phyloP scores from a whole-genome alignment of 1,140 invertebrate species.

The Riptortus pedestris region DNA sequence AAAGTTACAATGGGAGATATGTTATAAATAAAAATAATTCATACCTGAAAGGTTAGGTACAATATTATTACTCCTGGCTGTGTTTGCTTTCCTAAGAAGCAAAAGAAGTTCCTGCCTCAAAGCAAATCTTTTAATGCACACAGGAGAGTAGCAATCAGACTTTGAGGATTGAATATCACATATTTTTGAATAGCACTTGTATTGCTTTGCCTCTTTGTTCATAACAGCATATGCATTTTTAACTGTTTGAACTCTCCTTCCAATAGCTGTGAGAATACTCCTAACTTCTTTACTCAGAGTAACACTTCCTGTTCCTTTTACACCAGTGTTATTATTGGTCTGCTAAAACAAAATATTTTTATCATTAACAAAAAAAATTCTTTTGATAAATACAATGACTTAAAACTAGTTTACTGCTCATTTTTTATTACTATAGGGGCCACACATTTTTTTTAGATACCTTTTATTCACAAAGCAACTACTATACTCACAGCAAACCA shows the following conservation, averaged over 20 bases:
- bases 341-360: too few species aligned
- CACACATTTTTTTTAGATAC: too few species aligned
- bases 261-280: conserved; percentile 27
- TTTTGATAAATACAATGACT: too few species aligned
- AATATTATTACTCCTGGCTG: conserved; percentile 22
- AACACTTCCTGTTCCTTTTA: neutral
- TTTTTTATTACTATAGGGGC: too few species aligned
- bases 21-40: neutral
- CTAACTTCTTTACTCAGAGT: conserved; percentile 25
- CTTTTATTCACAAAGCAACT: too few species aligned
- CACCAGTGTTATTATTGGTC: conserved; percentile 15
- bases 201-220: conserved; percentile 46
- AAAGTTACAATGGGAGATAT: neutral
- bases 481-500: too few species aligned
- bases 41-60: neutral
- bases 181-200: conserved; percentile 55
- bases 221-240: conserved; percentile 30
- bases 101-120: conserved; percentile 55
- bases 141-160: conserved; percentile 62
- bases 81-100: conserved; percentile 51
- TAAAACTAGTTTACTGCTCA: too few species aligned
- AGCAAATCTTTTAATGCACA: conserved; percentile 57
- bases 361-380: too few species aligned
- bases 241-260: conserved; percentile 27
- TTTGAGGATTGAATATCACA: conserved; percentile 39